Percentiles rank a stretch among this genome's conserved stretches.
Conservation (phyloP, 2,113 vertebrate genomes). For the Garra rufa region DNA sequence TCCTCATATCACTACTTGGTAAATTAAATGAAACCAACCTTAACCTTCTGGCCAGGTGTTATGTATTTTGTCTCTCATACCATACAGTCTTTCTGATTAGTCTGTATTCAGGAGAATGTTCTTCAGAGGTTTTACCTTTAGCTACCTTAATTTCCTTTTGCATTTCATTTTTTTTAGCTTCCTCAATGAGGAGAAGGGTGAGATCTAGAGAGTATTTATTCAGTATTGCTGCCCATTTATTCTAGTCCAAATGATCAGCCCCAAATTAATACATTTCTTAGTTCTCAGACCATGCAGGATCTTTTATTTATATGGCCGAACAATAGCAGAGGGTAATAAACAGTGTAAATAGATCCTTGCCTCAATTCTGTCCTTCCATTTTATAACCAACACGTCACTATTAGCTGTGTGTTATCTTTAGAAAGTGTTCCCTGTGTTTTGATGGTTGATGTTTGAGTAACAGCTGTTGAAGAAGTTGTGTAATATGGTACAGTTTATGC, state of each 20-base stretch:
- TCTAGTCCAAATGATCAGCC: background rate
- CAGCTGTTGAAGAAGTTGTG: background rate
- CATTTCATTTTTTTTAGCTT: too few species aligned
- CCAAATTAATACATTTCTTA: background rate
- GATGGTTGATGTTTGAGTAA: background rate
- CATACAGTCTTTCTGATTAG: too few species aligned
- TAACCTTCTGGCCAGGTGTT: too few species aligned
- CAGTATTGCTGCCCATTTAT: background rate
- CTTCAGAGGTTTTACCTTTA: too few species aligned
- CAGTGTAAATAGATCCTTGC: background rate
- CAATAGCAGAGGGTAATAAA: background rate
- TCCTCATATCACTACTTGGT: too few species aligned
- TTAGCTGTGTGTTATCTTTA: conserved; percentile 19
- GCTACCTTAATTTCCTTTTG: too few species aligned
- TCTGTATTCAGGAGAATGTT: too few species aligned
- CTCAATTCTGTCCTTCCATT: background rate
- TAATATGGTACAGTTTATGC: background rate
- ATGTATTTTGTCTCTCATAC: too few species aligned
- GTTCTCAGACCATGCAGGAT: background rate
- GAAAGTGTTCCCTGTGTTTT: background rate
- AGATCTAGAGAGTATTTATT: background rate
- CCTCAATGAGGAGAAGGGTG: too few species aligned
- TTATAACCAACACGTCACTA: background rate
- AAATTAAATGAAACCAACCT: too few species aligned
- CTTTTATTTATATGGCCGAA: background rate